phyloP scores from a whole-genome alignment of 92 coral and sea anemone genomes.

The Phenganax stokvisi region DNA sequence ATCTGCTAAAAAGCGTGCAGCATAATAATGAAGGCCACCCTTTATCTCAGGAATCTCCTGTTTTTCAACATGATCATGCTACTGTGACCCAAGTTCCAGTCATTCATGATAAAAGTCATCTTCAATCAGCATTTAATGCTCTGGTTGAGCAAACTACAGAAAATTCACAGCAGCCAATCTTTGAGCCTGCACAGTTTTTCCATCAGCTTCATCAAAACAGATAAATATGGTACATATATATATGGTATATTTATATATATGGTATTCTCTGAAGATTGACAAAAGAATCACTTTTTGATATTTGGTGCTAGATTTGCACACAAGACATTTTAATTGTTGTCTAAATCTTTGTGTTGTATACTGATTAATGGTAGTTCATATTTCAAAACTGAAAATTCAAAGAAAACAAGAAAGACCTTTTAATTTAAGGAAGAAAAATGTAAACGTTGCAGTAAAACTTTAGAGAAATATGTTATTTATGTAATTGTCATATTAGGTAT shows the following conservation, averaged over 20 bases:
- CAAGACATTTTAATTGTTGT: too few species aligned
- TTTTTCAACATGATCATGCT: background rate
- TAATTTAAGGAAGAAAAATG: background rate
- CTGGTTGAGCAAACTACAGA: background rate
- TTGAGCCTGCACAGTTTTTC: slow-evolving; percentile 24
- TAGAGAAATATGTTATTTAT: background rate
- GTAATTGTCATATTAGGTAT: background rate
- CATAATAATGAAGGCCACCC: background rate
- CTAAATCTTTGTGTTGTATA: too few species aligned
- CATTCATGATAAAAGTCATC: background rate
- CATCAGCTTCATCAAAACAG: slow-evolving; percentile 1
- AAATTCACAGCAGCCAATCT: background rate
- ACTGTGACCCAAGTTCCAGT: background rate
- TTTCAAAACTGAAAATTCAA: background rate
- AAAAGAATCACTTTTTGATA: background rate
- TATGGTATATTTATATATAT: background rate
- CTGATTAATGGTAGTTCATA: too few species aligned
- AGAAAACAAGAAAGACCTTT: background rate
- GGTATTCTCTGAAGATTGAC: background rate
- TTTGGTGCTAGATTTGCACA: too few species aligned
- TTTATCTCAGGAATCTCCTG: background rate
- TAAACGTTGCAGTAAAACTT: background rate
- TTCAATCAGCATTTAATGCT: background rate
- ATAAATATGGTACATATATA: background rate
- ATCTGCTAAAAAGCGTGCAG: slow-evolving; percentile 40